Evolutionary conservation across 2,888 invertebrate genomes (phyloP).

Genomic region (Ceriagrion tenellum): DNA sequence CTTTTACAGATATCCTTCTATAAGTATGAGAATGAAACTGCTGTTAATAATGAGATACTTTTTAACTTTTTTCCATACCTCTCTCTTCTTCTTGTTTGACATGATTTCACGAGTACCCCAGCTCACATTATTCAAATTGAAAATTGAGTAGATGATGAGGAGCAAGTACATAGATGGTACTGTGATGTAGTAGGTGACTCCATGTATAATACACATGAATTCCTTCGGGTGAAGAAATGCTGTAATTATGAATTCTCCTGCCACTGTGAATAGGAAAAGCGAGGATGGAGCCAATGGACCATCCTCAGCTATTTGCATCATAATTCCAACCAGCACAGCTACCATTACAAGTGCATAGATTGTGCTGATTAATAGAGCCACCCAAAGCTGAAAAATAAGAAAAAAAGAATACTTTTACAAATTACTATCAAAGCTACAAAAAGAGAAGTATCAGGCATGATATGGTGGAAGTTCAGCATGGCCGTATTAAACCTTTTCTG

Average conservation of each 20-base stretch:
- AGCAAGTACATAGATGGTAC: slow-evolving; percentile 81
- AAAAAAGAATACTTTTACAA: too few species aligned
- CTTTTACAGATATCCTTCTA: too few species aligned
- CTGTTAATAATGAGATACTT: too few species aligned
- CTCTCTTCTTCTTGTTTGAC: slow-evolving; percentile 74
- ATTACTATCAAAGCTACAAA: not conserved
- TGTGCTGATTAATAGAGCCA: slow-evolving; percentile 76
- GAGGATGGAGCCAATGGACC: slow-evolving; percentile 77
- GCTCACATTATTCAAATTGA: slow-evolving; percentile 80
- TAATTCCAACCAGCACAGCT: slow-evolving; percentile 76
- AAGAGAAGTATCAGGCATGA: not conserved
- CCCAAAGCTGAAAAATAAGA: slow-evolving; percentile 73
- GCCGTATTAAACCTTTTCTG: too few species aligned
- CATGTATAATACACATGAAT: slow-evolving; percentile 76
- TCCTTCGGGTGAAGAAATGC: slow-evolving; percentile 78
- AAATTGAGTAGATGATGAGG: slow-evolving; percentile 80
- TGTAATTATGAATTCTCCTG: slow-evolving; percentile 76
- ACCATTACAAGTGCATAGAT: slow-evolving; percentile 78
- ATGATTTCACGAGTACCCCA: slow-evolving; percentile 82
- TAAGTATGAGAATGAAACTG: too few species aligned
- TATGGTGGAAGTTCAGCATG: too few species aligned
- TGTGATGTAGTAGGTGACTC: slow-evolving; percentile 79
- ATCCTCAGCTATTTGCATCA: slow-evolving; percentile 74
- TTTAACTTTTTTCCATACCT: slow-evolving; percentile 48
- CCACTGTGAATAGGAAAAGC: slow-evolving; percentile 77